These are phyloP conservation scores for Cylindroiulus punctatus DNA, from an alignment of 2,888 invertebrate species.

Conservation along the genomic window DNA sequence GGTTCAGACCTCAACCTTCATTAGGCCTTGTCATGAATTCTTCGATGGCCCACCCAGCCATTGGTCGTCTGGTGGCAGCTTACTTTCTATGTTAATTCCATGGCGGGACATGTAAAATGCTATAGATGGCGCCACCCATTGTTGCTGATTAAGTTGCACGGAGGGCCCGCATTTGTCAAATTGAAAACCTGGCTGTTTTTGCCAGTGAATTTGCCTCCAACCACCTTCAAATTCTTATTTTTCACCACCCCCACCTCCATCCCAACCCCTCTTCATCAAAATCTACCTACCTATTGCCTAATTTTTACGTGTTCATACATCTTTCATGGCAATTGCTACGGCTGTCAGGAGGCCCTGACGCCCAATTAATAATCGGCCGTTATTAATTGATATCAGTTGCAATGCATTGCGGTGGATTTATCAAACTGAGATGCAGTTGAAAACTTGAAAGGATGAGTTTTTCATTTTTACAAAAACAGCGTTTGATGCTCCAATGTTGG, in stretches of 20 bases:
- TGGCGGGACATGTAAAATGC: not conserved
- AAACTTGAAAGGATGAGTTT: conserved; percentile 39
- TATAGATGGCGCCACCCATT: conserved; percentile 17
- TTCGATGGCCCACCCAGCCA: conserved; percentile 12
- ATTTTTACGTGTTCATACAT: conserved; percentile 44
- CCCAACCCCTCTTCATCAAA: not conserved
- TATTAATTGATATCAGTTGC: conserved; percentile 47
- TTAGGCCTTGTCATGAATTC: conserved; percentile 12
- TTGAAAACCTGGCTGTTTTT: not conserved
- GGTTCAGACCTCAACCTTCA: not conserved
- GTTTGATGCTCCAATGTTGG: not conserved
- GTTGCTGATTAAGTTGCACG: conserved; percentile 26
- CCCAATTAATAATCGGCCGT: conserved; percentile 42
- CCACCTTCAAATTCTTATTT: not conserved
- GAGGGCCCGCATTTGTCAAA: not conserved
- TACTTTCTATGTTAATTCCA: not conserved
- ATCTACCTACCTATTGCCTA: not conserved
- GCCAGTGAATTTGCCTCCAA: not conserved
- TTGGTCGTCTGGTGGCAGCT: not conserved
- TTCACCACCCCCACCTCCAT: not conserved
- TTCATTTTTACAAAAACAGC: not conserved
- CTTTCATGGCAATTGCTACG: conserved; percentile 14
- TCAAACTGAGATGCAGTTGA: conserved; percentile 1
- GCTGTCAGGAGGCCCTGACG: conserved; percentile 8
- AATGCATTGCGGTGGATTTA: conserved; percentile 42